Base-by-base conservation (phyloP, 2,888 invertebrate species). In the Eupithecia subumbrata region DNA sequence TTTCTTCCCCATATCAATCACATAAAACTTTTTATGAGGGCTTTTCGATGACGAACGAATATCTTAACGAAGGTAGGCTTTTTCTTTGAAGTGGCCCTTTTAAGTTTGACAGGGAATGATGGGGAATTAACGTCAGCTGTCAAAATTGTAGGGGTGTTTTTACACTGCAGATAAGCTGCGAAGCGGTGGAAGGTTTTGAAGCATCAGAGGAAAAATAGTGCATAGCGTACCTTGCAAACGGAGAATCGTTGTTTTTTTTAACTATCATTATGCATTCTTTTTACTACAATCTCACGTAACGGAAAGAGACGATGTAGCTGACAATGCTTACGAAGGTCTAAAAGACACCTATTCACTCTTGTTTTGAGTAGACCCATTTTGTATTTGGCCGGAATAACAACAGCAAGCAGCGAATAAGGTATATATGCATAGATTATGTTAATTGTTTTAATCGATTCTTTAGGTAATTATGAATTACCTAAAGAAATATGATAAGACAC, bases 1-100 rank as follows among this genome's bases (percentile, higher is more conserved):
- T 81, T 77, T 74, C n/a, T 63, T 64, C 18, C 64, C 34, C 79
- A 75, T 81, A 81, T 81, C 81, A 81, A 81, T 81, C 81, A 81
- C 76, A 73, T 60, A 69, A 78, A 81, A 76, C 75, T 81, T 77
- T 77, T 71, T 67, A 73, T 64, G 69, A 71, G 71, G 67, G 69
- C 71, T 73, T 68, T 64, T 25, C 73, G 75, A 74, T 78, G 79
- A 79, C 73, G 75, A 71, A 69, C 43, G 69, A 66, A 71, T 69
- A 40, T 71, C 71, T 68, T 77, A 56, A 63, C 72, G 66, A 56
- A 56, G 52, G 69, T 76, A 69, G 34, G 68, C 69, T 69, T 66
- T 60, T 64, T 64, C 64, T 30, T 64, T 30, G 34, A 64, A 64
- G 34, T 64, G 64, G 34, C 18, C 64, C 1, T 60, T 64, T 64